These are phyloP conservation scores for Liopterus haemorrhoidalis DNA, from an alignment of 2,888 invertebrate genomes.

Conservation along the genomic window DNA sequence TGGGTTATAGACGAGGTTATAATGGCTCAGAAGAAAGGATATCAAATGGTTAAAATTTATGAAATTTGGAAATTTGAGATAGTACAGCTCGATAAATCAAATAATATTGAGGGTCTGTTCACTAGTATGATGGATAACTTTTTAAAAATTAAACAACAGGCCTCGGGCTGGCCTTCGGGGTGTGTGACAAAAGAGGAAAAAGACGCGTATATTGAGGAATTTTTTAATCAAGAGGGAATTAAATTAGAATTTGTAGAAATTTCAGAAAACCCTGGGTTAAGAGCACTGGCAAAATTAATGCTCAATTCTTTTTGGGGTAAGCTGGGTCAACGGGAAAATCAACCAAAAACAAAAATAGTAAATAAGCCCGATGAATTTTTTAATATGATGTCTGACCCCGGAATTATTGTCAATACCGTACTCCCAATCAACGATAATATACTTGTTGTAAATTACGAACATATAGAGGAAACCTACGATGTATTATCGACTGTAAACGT, in stretches of 20 bases:
- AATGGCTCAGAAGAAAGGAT: conserved; percentile 37
- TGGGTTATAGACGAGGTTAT: conserved; percentile 39
- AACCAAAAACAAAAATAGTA: conserved; percentile 21
- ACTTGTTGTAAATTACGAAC: conserved; percentile 26
- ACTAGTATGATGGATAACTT: conserved; percentile 37
- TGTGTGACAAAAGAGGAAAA: conserved; percentile 27
- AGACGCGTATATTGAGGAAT: conserved; percentile 22
- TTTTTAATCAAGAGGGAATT: conserved; percentile 23
- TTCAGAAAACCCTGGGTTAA: conserved; percentile 23
- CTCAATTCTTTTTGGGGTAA: conserved; percentile 33
- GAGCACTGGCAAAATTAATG: conserved; percentile 27
- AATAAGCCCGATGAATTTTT: conserved; percentile 19
- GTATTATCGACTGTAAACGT: conserved; percentile 32
- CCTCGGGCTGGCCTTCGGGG: conserved; percentile 32
- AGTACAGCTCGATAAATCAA: conserved; percentile 27
- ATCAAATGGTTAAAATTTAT: conserved; percentile 35
- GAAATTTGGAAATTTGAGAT: conserved; percentile 39
- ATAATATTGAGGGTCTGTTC: conserved; percentile 35
- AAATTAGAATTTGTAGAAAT: conserved; percentile 17
- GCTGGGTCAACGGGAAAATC: conserved; percentile 26
- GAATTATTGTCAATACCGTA: conserved; percentile 24
- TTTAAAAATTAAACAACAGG: conserved; percentile 35
- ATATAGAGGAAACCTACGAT: conserved; percentile 24
- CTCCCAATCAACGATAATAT: conserved; percentile 26
- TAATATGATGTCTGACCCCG: conserved; percentile 25